These are phyloP conservation scores for Synanthedon andrenaeformis DNA, from an alignment of 2,888 invertebrate species.

Conservation along the genomic window DNA sequence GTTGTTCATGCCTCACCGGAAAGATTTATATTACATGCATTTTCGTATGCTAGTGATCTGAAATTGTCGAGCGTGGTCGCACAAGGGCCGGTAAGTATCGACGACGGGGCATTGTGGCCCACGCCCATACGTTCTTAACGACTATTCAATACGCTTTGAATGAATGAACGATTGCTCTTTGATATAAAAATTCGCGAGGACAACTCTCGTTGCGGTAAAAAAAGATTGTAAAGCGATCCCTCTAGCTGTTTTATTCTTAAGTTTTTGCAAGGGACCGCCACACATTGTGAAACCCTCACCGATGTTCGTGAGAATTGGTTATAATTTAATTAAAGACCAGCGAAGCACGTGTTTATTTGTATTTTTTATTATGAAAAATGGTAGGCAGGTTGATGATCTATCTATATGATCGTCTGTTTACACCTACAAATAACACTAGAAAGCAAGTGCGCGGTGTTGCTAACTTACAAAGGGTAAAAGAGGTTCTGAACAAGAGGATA, in stretches of 20 bases:
- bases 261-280: slow-evolving; percentile 24
- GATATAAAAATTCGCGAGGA: slow-evolving; percentile 55
- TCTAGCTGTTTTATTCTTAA: slow-evolving; percentile 33
- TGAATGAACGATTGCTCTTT: slow-evolving; percentile 68
- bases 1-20: slow-evolving; percentile 66
- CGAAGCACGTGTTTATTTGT: slow-evolving; percentile 1
- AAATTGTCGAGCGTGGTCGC: slow-evolving; percentile 51
- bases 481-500: too few relatives aligned
- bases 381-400: too few relatives aligned
- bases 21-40: slow-evolving; percentile 71
- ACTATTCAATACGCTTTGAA: slow-evolving; percentile 67
- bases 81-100: slow-evolving; percentile 12
- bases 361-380: not conserved
- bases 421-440: too few relatives aligned
- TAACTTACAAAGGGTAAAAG: too few relatives aligned
- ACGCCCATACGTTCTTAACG: slow-evolving; percentile 61
- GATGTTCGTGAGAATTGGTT: slow-evolving; percentile 27
- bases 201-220: slow-evolving; percentile 42
- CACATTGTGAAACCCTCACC: slow-evolving; percentile 28
- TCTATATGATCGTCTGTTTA: too few relatives aligned
- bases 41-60: slow-evolving; percentile 67
- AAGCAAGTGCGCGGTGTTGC: too few relatives aligned
- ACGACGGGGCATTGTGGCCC: slow-evolving; percentile 45
- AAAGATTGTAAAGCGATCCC: slow-evolving; percentile 58
- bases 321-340: slow-evolving; percentile 15